phyloP scores from a whole-genome alignment of 2,888 invertebrate species.

The Auanema freiburgensis region DNA sequence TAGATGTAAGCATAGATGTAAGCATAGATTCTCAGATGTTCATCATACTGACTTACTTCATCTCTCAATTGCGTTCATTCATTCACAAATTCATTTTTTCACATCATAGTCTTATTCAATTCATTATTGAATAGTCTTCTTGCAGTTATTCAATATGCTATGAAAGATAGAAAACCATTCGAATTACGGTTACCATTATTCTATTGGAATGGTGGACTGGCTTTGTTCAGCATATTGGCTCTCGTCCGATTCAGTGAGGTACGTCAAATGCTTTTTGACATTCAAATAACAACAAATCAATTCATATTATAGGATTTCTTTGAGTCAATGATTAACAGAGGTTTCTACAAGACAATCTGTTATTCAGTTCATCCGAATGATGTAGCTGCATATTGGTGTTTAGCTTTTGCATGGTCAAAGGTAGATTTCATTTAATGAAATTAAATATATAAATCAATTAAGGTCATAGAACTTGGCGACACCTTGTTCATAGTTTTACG shows the following conservation, averaged over 20 bases:
- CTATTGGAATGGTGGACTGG: constrained; percentile 67
- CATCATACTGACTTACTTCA: background rate
- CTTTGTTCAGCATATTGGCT: constrained; percentile 68
- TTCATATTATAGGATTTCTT: constrained; percentile 49
- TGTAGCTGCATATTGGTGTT: constrained; percentile 54
- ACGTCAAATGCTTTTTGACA: background rate
- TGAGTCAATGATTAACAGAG: constrained; percentile 38
- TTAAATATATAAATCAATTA: background rate
- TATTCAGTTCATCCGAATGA: constrained; percentile 53
- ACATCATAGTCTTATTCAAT: background rate
- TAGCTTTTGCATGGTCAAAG: constrained; percentile 60
- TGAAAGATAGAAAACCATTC: constrained; percentile 66
- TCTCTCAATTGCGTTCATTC: background rate
- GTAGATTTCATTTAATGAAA: constrained; percentile 9
- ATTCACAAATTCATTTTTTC: background rate
- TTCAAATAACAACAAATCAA: background rate
- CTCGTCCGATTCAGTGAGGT: constrained; percentile 64
- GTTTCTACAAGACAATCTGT: constrained; percentile 53
- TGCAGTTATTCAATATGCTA: constrained; percentile 61
- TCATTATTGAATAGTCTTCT: background rate
- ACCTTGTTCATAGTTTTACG: constrained; percentile 62
- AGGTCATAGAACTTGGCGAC: constrained; percentile 61
- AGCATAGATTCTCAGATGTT: background rate
- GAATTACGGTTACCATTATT: constrained; percentile 65
- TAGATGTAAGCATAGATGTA: background rate